Conservation (phyloP, 2,888 invertebrate species). For the Argynnis bischoffii region DNA sequence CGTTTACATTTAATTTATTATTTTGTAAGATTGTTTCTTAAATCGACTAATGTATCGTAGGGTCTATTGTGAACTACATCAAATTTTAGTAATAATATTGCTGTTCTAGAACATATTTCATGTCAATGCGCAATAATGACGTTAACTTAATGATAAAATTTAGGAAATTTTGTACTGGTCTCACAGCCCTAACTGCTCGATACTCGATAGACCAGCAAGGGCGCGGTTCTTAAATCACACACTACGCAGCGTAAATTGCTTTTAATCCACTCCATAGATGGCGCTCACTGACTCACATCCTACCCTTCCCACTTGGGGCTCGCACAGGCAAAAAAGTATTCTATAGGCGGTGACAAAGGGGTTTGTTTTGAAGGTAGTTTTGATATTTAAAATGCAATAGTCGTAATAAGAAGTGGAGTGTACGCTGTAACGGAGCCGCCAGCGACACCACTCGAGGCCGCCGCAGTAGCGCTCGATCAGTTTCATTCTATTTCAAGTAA, state of each 20-base stretch:
- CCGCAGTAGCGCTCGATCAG: conserved; percentile 39
- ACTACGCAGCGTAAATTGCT: conserved; percentile 70
- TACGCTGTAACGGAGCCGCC: conserved; percentile 62
- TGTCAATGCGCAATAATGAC: neutral
- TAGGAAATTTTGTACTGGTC: neutral
- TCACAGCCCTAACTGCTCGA: conserved; percentile 31
- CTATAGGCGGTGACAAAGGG: conserved; percentile 24
- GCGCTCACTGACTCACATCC: conserved; percentile 61
- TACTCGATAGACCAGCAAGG: conserved; percentile 40
- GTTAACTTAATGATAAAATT: neutral
- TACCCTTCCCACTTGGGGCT: conserved; percentile 4
- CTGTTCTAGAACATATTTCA: neutral
- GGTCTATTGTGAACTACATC: too few species aligned
- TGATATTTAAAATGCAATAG: conserved; percentile 57
- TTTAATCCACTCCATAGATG: conserved; percentile 73
- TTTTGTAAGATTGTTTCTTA: neutral
- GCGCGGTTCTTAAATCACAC: conserved; percentile 61
- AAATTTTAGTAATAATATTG: neutral
- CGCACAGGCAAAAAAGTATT: neutral
- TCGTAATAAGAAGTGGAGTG: conserved; percentile 58
- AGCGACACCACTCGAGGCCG: conserved; percentile 34
- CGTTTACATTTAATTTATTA: conserved; percentile 9
- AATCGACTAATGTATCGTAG: neutral
- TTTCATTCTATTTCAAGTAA: conserved; percentile 30
- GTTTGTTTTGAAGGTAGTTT: conserved; percentile 34